Evolutionary conservation across 1,140 invertebrate species (phyloP).

Genomic region (Ostrea denselamellosa): DNA sequence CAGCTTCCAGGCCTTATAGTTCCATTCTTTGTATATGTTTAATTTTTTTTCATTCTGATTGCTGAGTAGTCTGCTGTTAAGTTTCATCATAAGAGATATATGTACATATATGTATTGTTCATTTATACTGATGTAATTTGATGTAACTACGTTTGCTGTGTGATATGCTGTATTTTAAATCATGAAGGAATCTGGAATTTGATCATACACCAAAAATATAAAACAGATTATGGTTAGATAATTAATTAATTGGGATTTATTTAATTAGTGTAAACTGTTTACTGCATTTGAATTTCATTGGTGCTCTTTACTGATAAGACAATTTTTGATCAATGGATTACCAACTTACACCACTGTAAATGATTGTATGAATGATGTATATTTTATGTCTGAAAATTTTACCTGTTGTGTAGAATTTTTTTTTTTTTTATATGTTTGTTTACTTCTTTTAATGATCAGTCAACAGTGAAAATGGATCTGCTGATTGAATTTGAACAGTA

Average conservation of each 20-base stretch:
- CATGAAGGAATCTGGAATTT: neutral
- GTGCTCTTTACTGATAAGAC: neutral
- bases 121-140: neutral
- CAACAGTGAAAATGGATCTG: neutral
- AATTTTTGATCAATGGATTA: neutral
- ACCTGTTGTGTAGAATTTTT: neutral
- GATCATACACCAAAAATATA: neutral
- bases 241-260: too few species aligned
- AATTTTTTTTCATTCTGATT: neutral
- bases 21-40: neutral
- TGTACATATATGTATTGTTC: neutral
- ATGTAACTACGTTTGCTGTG: neutral
- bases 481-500: neutral
- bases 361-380: slow-evolving; percentile 7
- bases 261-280: neutral
- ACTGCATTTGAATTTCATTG: neutral
- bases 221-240: too few species aligned
- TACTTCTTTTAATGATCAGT: neutral
- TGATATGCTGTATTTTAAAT: neutral
- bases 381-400: neutral
- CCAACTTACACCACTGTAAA: neutral
- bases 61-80: slow-evolving; percentile 21
- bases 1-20: slow-evolving; percentile 19
- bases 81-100: neutral
- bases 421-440: neutral